Base-by-base conservation (phyloP, 1,140 invertebrate genomes). In the Panagrolaimus sp. region DNA sequence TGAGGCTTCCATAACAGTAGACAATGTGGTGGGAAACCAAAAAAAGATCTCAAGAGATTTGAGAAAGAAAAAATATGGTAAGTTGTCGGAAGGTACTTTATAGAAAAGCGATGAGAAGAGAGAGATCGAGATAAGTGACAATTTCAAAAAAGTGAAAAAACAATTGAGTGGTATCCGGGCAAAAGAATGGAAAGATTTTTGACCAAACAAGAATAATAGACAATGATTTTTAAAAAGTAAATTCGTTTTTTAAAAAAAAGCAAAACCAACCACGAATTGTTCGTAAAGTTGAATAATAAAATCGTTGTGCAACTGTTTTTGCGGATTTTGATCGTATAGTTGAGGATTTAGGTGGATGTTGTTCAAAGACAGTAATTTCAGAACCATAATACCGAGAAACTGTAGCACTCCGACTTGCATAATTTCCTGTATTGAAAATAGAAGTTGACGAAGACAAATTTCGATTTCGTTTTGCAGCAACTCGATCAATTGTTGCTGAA, bases 231-330 rank as follows among this genome's bases (percentile, higher is more conserved):
- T 23, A 48, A 48, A 8, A 2, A 51, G 25, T 14, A 51, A 25
- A 51, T 11, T 11, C 11, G 9, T n/a, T 53, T 11, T 23, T 23
- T 23, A n/a, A 14, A 23, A 23, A 23, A 48, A n/a, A 57, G 14
- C n/a, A 20, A 57, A n/a, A 57, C 51, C n/a, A 20, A 57, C 51
- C 51, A 25, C 51, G 11, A 16, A 57, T 57, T 25, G 51, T 57
- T 16, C 51, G n/a, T 27, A 57, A 57, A 23, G 51, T 57, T 27
- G 51, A 57, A 57, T 57, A 57, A 57, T 57, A 57, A 20, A 57
- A 16, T 20, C 20, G n/a, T 27, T 27, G 20, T 25, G 51, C 51
- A 20, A 57, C 4, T n/a, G 51, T 16, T 57, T 57, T 57, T 2
- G 51, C 51, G 1, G 51, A 57, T 57, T 57, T 57, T 20, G 31